Evolutionary conservation across 2,797 vertebrate species (phyloP).

Genomic region (Enteromius unitaeniatus): DNA sequence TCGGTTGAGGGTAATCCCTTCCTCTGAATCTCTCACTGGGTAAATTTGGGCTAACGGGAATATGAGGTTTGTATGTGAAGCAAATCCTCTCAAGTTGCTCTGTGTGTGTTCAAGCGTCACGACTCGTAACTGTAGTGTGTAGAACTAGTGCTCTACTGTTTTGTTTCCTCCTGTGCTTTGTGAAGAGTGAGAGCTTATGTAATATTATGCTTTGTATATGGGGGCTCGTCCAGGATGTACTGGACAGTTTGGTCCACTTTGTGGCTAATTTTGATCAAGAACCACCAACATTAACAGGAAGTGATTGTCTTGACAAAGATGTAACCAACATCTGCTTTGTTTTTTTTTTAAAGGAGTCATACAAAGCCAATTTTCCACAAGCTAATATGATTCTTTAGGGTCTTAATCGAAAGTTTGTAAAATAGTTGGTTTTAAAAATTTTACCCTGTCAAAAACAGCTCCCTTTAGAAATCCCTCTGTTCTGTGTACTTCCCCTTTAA

Average conservation of each 20-base stretch:
- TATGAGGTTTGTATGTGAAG: background rate
- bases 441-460: too few relatives aligned
- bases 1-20: conserved; percentile 7
- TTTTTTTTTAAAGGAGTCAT: too few relatives aligned
- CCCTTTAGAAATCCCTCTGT: too few relatives aligned
- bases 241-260: background rate
- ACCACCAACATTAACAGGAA: background rate
- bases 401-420: too few relatives aligned
- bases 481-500: too few relatives aligned
- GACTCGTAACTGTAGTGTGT: background rate
- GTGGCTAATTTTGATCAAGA: background rate
- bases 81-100: background rate
- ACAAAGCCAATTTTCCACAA: too few relatives aligned
- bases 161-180: background rate
- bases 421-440: too few relatives aligned
- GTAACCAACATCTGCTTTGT: too few relatives aligned
- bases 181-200: background rate
- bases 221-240: background rate
- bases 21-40: background rate
- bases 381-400: too few relatives aligned
- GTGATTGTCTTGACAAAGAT: background rate
- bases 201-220: background rate
- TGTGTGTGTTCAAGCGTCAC: background rate
- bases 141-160: too few relatives aligned
- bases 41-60: background rate